Evolutionary conservation across 1,140 invertebrate genomes (phyloP), one percentile per base, ranked within the genome.

Genomic region (Megalopta genalis): DNA sequence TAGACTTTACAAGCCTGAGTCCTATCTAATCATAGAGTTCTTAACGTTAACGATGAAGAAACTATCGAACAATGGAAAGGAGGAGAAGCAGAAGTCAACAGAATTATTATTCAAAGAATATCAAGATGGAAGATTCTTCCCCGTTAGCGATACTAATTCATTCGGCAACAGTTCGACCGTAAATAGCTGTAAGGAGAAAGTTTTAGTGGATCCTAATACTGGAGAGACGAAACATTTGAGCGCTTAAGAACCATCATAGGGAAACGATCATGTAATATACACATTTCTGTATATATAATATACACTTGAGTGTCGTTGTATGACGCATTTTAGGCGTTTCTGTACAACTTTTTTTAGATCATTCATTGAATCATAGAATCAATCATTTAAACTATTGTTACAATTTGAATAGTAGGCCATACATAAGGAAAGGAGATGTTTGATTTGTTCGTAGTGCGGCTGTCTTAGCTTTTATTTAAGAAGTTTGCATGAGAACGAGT

Each of bases 1-100:
- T 49, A 95, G 95, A 87, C 90, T 93, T 68, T 91, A 95, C 21
- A 94, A 93, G 73, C 94, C 96, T 7, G 95, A 95, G 23, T 94
- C 93, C 7, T 95, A 94, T 88, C 92, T 95, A 82, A 93, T 94
- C 59, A 93, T 94, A 82, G 94, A 95, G 75, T 86, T 93, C 42
- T 80, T 95, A n/a, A 93, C 94, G 46, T 85, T 94, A 23, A 92
- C 88, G 66, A 92, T 94, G 81, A 90, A 88, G 60, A 91, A 92
- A 69, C n/a, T 92, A 0, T 80, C 88, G 37, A 85, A 86, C 42
- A 88, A 90, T 37, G 88, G 87, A 10, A 89, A 88, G 57, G 82
- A 92, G 0, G 77, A 88, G 21, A 78, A 88, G 32, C 88, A 90
- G 70, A 89, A 88, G 21, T 14, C 66, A 42, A 54, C 81, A 25